Evolutionary conservation across 2,797 vertebrate genomes (phyloP).

Genomic region (Alauda arvensis): DNA sequence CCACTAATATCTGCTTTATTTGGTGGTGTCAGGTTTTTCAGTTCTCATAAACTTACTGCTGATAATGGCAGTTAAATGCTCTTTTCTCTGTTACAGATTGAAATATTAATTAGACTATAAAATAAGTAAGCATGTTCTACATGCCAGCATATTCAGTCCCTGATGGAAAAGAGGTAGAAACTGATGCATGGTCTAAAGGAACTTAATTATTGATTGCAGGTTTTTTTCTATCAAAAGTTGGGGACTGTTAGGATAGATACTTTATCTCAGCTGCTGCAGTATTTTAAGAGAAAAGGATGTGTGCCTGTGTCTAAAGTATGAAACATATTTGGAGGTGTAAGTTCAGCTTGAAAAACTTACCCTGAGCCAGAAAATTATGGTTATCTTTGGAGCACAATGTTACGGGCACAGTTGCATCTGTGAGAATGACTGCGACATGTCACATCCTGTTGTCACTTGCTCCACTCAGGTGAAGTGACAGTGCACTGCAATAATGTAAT

Average conservation of each 20-base stretch:
- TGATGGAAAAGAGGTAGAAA: background rate
- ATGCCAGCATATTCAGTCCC: background rate
- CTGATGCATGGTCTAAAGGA: background rate
- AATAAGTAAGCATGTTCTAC: background rate
- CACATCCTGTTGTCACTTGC: background rate
- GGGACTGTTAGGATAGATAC: background rate
- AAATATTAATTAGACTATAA: background rate
- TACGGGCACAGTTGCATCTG: background rate
- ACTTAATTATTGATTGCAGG: background rate
- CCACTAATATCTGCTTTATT: background rate
- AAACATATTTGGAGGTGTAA: background rate
- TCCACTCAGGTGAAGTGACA: background rate
- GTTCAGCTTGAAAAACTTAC: background rate
- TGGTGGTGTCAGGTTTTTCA: background rate
- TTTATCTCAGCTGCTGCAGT: background rate
- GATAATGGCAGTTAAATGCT: background rate
- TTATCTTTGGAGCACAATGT: background rate
- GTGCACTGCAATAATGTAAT: background rate
- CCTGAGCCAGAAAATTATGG: background rate
- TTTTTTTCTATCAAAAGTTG: background rate
- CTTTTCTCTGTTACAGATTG: background rate
- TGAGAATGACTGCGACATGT: background rate
- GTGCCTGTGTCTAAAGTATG: background rate
- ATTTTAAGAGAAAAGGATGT: background rate
- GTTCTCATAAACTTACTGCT: background rate